Evolutionary conservation across 1,140 invertebrate genomes (phyloP).

Genomic region (Idris sp.): DNA sequence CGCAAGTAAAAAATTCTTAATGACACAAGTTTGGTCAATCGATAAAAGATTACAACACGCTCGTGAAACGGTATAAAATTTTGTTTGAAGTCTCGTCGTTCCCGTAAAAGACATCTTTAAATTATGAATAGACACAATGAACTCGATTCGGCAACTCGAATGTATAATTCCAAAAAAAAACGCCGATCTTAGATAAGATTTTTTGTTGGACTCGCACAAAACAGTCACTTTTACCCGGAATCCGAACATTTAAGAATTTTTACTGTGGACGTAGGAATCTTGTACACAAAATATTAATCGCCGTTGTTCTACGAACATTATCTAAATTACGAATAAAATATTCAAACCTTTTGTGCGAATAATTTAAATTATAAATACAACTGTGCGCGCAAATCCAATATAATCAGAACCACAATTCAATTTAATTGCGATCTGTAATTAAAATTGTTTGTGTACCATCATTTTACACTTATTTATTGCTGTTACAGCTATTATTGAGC

Average conservation of each 20-base stretch:
- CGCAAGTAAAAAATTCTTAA: constrained; percentile 51
- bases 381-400: no score
- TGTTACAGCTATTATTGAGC: constrained; percentile 11
- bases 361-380: constrained; percentile 33
- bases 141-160: constrained; percentile 47
- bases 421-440: constrained; percentile 35
- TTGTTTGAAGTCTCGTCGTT: constrained; percentile 12
- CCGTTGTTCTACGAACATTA: constrained; percentile 57
- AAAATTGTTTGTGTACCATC: constrained; percentile 23
- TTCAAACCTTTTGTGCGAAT: constrained; percentile 31
- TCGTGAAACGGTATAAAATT: constrained; percentile 27
- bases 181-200: constrained; percentile 54
- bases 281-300: constrained; percentile 59
- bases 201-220: constrained; percentile 55
- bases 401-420: constrained; percentile 7
- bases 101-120: constrained; percentile 39
- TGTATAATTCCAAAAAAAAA: constrained; percentile 52
- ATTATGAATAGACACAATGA: constrained; percentile 56
- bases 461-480: constrained; percentile 44
- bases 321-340: constrained; percentile 59
- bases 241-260: constrained; percentile 42
- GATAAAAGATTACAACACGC: constrained; percentile 51
- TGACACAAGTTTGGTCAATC: constrained; percentile 42
- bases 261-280: constrained; percentile 48
- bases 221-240: constrained; percentile 49